Conservation (phyloP, 2,797 vertebrate species). For the Onychomys torridus region DNA sequence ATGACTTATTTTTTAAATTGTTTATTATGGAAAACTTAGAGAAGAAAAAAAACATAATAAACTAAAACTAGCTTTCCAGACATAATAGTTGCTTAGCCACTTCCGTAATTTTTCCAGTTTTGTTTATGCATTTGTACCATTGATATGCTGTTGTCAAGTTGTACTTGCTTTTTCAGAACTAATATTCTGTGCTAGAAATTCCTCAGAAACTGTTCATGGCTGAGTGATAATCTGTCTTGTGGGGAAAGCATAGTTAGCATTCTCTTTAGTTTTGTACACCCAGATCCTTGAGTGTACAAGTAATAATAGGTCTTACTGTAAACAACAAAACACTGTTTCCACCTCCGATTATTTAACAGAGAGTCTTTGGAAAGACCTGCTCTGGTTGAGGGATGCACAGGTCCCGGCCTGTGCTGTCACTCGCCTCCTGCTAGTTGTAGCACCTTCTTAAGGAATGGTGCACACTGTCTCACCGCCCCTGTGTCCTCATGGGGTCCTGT, state of each 20-base stretch:
- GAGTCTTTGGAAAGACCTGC: background rate
- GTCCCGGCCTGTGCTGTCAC: background rate
- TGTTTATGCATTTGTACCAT: background rate
- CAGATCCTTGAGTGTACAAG: conserved; percentile 30
- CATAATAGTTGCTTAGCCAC: background rate
- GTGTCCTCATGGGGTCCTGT: too few species aligned
- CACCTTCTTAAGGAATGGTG: background rate
- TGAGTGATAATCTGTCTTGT: background rate
- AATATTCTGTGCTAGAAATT: background rate
- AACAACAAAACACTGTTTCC: conserved; percentile 16
- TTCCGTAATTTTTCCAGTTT: conserved; percentile 21
- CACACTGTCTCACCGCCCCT: background rate
- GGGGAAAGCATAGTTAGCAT: conserved; percentile 37
- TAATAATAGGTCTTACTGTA: background rate
- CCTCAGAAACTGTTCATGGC: conserved; percentile 34
- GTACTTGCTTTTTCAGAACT: background rate
- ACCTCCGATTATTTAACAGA: conserved; percentile 7
- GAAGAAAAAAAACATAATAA: conserved; percentile 31
- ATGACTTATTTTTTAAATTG: conserved; percentile 48
- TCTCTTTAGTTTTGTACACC: conserved; percentile 14
- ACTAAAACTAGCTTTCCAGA: conserved; percentile 28
- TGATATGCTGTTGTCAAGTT: background rate
- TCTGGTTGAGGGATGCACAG: background rate
- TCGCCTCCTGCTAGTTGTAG: background rate
- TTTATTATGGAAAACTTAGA: conserved; percentile 45